Evolutionary conservation across 2,797 vertebrate genomes (phyloP).

Genomic region (Paedocypris micromegethes): DNA sequence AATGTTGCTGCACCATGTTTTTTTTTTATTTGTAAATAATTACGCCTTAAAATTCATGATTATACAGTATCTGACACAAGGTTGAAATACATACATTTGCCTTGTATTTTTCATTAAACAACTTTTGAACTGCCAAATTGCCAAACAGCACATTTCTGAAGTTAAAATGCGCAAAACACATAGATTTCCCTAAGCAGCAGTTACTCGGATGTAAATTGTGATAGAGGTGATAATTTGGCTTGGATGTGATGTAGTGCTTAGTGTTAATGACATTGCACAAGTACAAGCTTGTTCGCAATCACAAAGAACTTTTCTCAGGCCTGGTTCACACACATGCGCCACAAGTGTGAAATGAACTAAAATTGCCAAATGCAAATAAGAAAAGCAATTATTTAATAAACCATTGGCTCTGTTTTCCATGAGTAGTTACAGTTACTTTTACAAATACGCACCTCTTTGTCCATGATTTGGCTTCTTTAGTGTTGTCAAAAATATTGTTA

Average conservation of each 20-base stretch:
- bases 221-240: conserved; percentile 69
- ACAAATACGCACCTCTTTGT: too few species aligned
- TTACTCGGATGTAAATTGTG: neutral
- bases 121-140: conserved; percentile 9
- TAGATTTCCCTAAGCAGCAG: neutral
- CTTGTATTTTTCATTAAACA: neutral
- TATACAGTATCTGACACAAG: too few species aligned
- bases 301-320: conserved; percentile 32
- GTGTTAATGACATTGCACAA: conserved; percentile 63
- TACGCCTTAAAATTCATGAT: too few species aligned
- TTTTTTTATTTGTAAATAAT: too few species aligned
- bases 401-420: neutral
- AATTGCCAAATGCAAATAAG: neutral
- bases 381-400: conserved; percentile 12
- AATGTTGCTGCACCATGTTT: too few species aligned
- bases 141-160: neutral
- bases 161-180: neutral
- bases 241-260: conserved; percentile 53
- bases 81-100: too few species aligned
- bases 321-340: conserved; percentile 13
- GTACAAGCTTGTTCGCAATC: conserved; percentile 66
- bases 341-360: conserved; percentile 28
- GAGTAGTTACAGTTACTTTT: too few species aligned
- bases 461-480: too few species aligned
- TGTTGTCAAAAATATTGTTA: too few species aligned